Percentiles rank a stretch among this genome's conserved stretches.
Conservation (phyloP, 2,797 vertebrate genomes). For the Poeciliopsis infans region DNA sequence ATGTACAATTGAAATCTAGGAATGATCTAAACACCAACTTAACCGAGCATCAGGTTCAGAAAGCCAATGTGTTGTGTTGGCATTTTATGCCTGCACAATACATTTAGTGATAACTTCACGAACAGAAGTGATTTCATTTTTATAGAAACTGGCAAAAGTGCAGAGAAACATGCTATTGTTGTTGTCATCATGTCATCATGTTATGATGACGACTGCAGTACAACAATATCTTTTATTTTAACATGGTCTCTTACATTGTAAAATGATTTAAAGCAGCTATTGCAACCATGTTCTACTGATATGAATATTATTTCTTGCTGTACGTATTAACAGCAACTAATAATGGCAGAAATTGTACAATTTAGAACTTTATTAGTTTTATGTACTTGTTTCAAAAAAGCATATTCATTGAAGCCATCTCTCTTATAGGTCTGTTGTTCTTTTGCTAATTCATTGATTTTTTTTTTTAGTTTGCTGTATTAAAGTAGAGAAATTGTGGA, state of each 20-base stretch:
- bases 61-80: not conserved
- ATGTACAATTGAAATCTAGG: not conserved
- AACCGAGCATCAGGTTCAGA: not conserved
- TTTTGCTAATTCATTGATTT: not conserved
- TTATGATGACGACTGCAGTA: not conserved
- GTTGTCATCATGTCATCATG: not conserved
- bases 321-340: not conserved
- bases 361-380: not conserved
- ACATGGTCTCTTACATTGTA: not conserved
- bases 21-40: not conserved
- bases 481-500: not conserved
- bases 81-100: not conserved
- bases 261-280: not conserved
- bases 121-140: not conserved
- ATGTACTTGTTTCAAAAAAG: not conserved
- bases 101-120: not conserved
- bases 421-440: not conserved
- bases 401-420: not conserved
- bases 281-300: not conserved
- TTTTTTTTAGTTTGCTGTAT: not conserved
- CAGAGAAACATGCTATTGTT: not conserved
- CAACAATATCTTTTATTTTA: not conserved
- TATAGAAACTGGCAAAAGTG: not conserved
- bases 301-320: not conserved
- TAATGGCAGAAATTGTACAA: not conserved